These are phyloP conservation scores for Spilarctia lutea DNA, from an alignment of 2,888 invertebrate species.

Conservation along the genomic window DNA sequence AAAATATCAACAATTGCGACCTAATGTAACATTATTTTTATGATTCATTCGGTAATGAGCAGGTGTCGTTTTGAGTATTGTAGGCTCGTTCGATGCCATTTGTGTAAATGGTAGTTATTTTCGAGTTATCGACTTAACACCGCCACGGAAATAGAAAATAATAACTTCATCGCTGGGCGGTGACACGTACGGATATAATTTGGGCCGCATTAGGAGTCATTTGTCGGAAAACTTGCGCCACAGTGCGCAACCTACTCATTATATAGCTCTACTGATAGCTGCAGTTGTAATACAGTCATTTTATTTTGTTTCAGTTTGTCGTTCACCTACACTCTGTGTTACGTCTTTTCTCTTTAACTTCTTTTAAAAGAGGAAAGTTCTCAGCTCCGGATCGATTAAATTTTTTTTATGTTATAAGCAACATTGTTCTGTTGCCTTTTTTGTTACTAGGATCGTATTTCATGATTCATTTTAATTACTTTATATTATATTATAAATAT, in stretches of 20 bases:
- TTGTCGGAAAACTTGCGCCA: conserved; percentile 69
- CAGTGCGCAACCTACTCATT: conserved; percentile 45
- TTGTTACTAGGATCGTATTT: too few relatives aligned
- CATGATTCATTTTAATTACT: too few relatives aligned
- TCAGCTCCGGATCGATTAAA: background rate
- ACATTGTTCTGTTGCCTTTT: too few relatives aligned
- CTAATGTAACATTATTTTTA: conserved; percentile 51
- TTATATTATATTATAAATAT: too few relatives aligned
- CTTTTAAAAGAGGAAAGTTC: background rate
- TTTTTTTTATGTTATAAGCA: too few relatives aligned
- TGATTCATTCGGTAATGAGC: conserved; percentile 79
- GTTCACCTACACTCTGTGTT: background rate
- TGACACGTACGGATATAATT: conserved; percentile 79
- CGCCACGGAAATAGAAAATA: conserved; percentile 83
- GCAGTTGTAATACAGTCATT: background rate
- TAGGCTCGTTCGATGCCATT: conserved; percentile 72
- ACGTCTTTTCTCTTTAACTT: background rate
- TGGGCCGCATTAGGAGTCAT: conserved; percentile 77
- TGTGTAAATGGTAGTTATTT: conserved; percentile 82
- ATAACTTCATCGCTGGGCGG: conserved; percentile 82
- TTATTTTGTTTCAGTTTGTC: background rate
- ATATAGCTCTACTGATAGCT: conserved; percentile 9
- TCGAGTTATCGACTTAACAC: conserved; percentile 85
- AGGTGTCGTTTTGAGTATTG: conserved; percentile 70
- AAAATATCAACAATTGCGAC: conserved; percentile 36